Conservation (phyloP, 2,113 vertebrate genomes). For the Halcyon senegalensis region DNA sequence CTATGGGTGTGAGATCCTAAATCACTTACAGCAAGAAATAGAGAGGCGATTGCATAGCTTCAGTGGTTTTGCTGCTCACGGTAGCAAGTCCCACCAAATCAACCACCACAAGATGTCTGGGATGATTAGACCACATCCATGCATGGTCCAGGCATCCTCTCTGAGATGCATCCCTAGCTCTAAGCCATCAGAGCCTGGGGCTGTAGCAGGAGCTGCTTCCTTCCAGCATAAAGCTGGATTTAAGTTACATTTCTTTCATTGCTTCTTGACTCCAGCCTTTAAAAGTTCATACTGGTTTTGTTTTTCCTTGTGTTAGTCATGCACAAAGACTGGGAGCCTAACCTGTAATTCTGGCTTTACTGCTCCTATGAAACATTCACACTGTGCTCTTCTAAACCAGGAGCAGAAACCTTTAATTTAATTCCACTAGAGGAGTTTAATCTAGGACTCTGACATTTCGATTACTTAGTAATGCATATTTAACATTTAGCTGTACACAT, state of each 20-base stretch:
- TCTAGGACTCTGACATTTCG: constrained; percentile 22
- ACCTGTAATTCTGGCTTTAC: constrained; percentile 59
- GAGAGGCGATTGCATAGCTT: not conserved
- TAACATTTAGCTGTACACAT: not conserved
- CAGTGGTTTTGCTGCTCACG: not conserved
- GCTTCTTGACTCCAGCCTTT: not conserved
- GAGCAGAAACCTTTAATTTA: constrained; percentile 34
- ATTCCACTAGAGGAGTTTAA: not conserved
- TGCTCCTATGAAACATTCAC: constrained; percentile 18
- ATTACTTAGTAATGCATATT: constrained; percentile 19
- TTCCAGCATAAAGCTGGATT: not conserved
- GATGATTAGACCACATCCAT: not conserved
- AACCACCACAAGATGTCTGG: accelerated
- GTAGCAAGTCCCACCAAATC: not conserved
- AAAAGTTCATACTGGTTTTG: not conserved
- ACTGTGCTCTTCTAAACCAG: not conserved
- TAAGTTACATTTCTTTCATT: not conserved
- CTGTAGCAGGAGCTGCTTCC: not conserved
- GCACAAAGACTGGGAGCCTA: not conserved
- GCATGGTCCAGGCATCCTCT: not conserved
- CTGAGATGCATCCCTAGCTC: not conserved
- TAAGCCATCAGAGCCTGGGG: not conserved
- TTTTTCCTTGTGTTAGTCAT: constrained; percentile 27
- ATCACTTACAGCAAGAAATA: not conserved
- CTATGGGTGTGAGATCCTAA: not conserved